Conservation (phyloP, 2,113 vertebrate species). For the Raja brachyura region DNA sequence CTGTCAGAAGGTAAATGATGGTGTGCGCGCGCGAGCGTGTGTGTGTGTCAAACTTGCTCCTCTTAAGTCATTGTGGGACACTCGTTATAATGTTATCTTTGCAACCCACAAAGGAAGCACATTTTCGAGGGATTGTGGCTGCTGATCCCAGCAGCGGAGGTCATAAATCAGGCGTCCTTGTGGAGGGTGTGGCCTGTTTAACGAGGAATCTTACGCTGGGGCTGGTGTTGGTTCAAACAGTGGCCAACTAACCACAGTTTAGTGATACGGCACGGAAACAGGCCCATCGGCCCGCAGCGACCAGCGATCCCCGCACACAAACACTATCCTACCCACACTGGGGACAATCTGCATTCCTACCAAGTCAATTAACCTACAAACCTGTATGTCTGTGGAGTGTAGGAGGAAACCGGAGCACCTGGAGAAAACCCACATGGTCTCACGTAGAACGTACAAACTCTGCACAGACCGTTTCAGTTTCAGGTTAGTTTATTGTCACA, state of each 20-base stretch:
- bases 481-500: no score
- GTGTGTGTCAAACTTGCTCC: neutral
- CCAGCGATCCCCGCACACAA: no score
- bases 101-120: neutral
- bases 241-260: neutral
- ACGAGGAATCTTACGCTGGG: neutral
- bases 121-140: neutral
- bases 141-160: neutral
- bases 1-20: constrained; percentile 12
- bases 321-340: no score
- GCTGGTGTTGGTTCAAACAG: neutral
- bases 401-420: no score
- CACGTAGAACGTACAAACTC: no score
- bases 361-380: no score
- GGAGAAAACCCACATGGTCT: no score
- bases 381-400: no score
- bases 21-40: neutral
- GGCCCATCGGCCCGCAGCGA: no score
- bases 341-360: no score
- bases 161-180: neutral
- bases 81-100: neutral
- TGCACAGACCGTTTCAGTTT: no score
- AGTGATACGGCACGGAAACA: no score
- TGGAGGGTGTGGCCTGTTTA: neutral
- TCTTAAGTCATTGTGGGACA: neutral